These are phyloP conservation scores for Ctena decussata DNA, from an alignment of 2,888 invertebrate genomes.

Conservation along the genomic window DNA sequence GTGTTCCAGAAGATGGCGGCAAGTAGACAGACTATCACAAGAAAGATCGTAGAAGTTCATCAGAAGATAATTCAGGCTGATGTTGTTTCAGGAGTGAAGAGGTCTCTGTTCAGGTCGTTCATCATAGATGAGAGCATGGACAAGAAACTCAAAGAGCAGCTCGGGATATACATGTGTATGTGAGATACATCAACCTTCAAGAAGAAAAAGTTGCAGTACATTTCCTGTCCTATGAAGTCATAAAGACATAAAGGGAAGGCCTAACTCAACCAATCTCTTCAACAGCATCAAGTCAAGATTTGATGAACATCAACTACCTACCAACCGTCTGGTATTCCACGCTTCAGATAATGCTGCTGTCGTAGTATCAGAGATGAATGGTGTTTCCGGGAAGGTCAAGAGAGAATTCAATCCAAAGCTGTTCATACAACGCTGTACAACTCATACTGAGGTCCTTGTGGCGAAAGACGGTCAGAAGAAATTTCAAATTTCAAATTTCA, in stretches of 20 bases:
- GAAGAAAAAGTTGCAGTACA: not conserved
- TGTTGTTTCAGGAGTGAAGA: not conserved
- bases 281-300: not conserved
- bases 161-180: not conserved
- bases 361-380: not conserved
- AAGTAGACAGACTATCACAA: not conserved
- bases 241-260: not conserved
- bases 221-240: not conserved
- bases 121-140: not conserved
- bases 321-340: not conserved
- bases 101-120: not conserved
- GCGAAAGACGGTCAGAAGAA: slow-evolving; percentile 3
- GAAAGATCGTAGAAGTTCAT: not conserved
- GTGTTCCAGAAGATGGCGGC: not conserved
- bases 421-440: not conserved
- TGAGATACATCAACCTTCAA: not conserved
- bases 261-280: not conserved
- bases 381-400: not conserved
- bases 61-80: not conserved
- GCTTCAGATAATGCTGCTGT: slow-evolving; percentile 2
- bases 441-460: not conserved
- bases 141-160: not conserved
- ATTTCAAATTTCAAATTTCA: no score
- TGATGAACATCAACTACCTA: not conserved
- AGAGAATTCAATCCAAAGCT: slow-evolving; percentile 1